phyloP scores from a whole-genome alignment of 2,797 vertebrate species.

The Rachycentron canadum region DNA sequence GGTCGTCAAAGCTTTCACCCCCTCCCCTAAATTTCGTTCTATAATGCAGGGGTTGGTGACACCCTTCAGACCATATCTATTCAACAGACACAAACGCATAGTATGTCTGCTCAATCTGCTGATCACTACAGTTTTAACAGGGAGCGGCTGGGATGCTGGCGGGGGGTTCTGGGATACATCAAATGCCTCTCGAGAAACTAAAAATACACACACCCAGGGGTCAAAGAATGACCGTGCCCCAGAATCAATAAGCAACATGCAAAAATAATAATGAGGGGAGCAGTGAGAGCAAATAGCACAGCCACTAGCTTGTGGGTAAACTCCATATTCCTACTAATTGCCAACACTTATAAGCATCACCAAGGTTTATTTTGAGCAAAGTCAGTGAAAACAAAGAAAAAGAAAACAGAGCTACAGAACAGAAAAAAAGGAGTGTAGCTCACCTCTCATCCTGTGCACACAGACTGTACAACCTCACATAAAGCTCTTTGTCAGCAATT shows the following conservation, averaged over 20 bases:
- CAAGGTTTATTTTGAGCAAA: constrained; percentile 50
- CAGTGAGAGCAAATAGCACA: constrained; percentile 28
- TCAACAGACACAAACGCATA: constrained; percentile 18
- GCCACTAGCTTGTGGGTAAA: constrained; percentile 19
- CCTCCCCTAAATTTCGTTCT: constrained; percentile 3
- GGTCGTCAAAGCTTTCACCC: constrained; percentile 69
- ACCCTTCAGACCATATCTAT: constrained; percentile 33
- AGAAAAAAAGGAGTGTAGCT: not conserved
- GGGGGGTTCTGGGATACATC: constrained; percentile 59
- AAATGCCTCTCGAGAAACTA: constrained; percentile 63
- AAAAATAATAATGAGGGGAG: constrained; percentile 57
- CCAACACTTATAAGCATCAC: constrained; percentile 32
- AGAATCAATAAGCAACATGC: constrained; percentile 71
- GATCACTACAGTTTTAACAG: constrained; percentile 54
- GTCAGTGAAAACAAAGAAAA: constrained; percentile 46
- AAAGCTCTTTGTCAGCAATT: not conserved
- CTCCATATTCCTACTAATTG: constrained; percentile 30
- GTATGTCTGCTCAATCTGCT: constrained; percentile 55
- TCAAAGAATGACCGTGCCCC: constrained; percentile 61
- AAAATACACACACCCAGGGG: constrained; percentile 72
- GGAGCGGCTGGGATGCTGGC: constrained; percentile 44
- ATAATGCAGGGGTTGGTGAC: constrained; percentile 47
- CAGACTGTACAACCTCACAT: constrained; percentile 4
- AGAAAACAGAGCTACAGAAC: constrained; percentile 17
- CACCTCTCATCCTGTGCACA: not conserved